Percentiles rank a stretch among this genome's conserved stretches.
Conservation (phyloP, 2,888 invertebrate species). For the Fragum whitleyi region DNA sequence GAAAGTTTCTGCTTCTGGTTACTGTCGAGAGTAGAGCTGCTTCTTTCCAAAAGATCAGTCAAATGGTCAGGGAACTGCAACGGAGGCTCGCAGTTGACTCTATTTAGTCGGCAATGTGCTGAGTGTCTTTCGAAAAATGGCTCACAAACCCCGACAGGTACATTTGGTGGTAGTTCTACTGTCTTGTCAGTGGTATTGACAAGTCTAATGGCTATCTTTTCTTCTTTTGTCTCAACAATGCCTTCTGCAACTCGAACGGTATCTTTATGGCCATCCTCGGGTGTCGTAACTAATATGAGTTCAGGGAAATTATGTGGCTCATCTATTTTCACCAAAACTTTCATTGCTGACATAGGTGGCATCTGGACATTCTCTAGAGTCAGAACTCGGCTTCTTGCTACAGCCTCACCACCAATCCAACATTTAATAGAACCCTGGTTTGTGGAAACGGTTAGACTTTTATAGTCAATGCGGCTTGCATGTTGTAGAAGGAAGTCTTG, state of each 20-base stretch:
- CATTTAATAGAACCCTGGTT: background rate
- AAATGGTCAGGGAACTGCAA: slow-evolving; percentile 2
- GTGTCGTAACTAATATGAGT: background rate
- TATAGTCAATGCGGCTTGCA: slow-evolving; percentile 5
- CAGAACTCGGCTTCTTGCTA: background rate
- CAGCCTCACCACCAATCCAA: background rate
- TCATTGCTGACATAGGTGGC: background rate
- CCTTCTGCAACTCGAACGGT: no score
- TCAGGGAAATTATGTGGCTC: background rate
- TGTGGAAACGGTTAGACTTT: no score
- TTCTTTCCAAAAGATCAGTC: slow-evolving; percentile 2
- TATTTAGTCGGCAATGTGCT: background rate
- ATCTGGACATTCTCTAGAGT: background rate
- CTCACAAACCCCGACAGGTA: slow-evolving; percentile 1
- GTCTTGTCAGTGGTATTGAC: background rate
- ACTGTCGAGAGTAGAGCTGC: background rate
- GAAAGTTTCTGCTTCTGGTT: slow-evolving; percentile 3
- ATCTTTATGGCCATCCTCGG: background rate
- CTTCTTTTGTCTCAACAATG: background rate
- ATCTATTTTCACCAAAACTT: background rate
- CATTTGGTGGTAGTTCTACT: background rate
- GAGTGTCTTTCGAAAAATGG: background rate
- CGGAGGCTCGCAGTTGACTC: background rate
- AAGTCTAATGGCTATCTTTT: background rate
- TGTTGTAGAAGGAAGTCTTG: slow-evolving; percentile 45